Conservation (phyloP, 1,140 invertebrate species). For the Listronotus oregonensis region DNA sequence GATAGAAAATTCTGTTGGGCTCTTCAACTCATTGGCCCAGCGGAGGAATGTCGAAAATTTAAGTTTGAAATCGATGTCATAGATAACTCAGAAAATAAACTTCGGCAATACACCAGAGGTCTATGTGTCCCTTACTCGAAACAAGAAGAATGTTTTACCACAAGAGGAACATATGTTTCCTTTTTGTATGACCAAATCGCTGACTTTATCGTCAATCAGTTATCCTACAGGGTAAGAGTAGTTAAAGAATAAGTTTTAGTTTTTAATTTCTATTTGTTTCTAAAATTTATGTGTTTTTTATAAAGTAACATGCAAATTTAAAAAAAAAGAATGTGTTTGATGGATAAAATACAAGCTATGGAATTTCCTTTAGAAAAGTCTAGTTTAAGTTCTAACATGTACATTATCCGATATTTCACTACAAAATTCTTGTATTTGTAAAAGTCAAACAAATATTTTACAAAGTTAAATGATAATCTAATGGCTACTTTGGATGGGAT, state of each 20-base stretch:
- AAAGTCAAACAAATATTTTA: no score
- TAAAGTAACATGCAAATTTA: no score
- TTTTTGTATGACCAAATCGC: slow-evolving; percentile 27
- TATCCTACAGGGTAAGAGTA: slow-evolving; percentile 19
- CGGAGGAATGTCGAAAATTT: slow-evolving; percentile 20
- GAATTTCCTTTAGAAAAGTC: no score
- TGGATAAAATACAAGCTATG: no score
- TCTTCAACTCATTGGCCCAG: slow-evolving; percentile 29
- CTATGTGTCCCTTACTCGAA: slow-evolving; percentile 18
- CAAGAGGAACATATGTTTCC: background rate
- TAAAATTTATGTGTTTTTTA: no score
- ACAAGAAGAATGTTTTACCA: slow-evolving; percentile 19
- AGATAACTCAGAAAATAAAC: slow-evolving; percentile 28
- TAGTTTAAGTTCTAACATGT: no score
- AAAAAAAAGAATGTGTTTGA: no score
- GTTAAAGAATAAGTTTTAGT: slow-evolving; percentile 17
- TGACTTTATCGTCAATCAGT: slow-evolving; percentile 14
- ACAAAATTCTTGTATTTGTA: no score
- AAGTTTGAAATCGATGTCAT: slow-evolving; percentile 32
- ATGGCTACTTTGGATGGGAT: no score
- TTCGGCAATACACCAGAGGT: slow-evolving; percentile 13
- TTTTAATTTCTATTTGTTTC: no score
- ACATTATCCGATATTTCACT: no score
- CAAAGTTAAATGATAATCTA: no score
- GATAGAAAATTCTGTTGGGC: slow-evolving; percentile 27